phyloP scores from a whole-genome alignment of 1,140 invertebrate species.

The Nixonia krombeini region DNA sequence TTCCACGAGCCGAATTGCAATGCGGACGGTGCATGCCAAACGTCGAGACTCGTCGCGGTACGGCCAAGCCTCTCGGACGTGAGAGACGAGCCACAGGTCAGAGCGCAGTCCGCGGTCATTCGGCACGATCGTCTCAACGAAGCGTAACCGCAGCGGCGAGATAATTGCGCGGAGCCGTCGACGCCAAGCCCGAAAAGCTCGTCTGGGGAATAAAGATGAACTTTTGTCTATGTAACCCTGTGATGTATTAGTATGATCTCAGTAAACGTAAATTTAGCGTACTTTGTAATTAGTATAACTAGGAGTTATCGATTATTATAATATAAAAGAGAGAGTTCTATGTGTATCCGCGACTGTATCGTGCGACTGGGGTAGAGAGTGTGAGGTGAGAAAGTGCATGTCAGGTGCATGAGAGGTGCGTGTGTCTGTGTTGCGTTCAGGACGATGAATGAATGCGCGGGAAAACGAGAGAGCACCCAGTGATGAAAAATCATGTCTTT shows the following conservation, averaged over 20 bases:
- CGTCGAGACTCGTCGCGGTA: no score
- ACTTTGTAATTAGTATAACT: conserved; percentile 64
- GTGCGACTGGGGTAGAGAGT: conserved; percentile 24
- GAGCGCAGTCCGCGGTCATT: no score
- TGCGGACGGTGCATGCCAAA: no score
- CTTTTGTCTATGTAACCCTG: conserved; percentile 71
- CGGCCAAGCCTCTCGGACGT: no score
- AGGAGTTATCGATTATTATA: conserved; percentile 50
- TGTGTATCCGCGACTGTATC: no score
- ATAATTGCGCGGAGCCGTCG: conserved; percentile 6
- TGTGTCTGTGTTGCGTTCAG: no score
- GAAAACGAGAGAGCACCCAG: conserved; percentile 40
- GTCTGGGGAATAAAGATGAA: conserved; percentile 40
- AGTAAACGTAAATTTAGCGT: conserved; percentile 68
- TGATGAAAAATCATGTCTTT: conserved; percentile 56
- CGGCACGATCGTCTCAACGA: no score
- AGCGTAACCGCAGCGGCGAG: background rate
- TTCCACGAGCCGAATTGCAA: no score
- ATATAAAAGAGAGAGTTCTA: conserved; percentile 46
- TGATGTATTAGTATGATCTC: conserved; percentile 74
- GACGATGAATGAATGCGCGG: no score
- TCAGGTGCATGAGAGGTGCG: no score
- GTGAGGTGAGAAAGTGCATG: conserved; percentile 22
- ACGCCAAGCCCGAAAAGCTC: conserved; percentile 32
- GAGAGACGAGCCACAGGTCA: no score